Conservation (phyloP, 2,113 vertebrate genomes). For the Butorides virescens region DNA sequence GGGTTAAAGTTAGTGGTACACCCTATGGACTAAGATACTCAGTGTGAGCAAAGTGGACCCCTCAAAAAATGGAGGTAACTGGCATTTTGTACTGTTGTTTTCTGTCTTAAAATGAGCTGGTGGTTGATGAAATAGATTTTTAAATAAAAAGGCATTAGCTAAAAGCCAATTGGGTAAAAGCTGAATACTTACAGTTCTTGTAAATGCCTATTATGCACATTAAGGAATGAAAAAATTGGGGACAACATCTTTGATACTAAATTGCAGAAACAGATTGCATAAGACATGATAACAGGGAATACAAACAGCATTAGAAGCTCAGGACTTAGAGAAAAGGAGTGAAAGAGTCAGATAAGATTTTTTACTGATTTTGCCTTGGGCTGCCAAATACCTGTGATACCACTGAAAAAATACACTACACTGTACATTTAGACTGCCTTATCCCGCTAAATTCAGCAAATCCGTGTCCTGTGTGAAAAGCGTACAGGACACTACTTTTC, state of each 20-base stretch:
- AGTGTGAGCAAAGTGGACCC: background rate
- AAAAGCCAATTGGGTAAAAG: background rate
- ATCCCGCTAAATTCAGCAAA: background rate
- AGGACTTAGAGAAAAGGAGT: background rate
- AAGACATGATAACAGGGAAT: background rate
- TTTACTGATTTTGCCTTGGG: background rate
- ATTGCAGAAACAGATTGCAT: background rate
- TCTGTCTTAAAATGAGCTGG: background rate
- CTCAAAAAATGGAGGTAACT: background rate
- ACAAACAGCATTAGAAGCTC: background rate
- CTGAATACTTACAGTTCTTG: background rate
- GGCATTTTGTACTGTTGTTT: background rate
- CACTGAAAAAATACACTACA: background rate
- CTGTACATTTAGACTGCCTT: background rate
- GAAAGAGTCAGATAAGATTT: background rate
- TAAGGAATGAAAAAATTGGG: background rate
- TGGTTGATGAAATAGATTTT: background rate
- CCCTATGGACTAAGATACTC: background rate
- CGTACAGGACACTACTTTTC: background rate
- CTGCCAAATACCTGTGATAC: background rate
- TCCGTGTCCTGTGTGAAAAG: background rate
- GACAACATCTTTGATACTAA: background rate
- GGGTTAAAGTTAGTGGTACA: background rate
- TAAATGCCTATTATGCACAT: background rate
- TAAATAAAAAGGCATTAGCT: constrained; percentile 5